Evolutionary conservation across 2,888 invertebrate species (phyloP).

Genomic region (Incurvaria masculella): DNA sequence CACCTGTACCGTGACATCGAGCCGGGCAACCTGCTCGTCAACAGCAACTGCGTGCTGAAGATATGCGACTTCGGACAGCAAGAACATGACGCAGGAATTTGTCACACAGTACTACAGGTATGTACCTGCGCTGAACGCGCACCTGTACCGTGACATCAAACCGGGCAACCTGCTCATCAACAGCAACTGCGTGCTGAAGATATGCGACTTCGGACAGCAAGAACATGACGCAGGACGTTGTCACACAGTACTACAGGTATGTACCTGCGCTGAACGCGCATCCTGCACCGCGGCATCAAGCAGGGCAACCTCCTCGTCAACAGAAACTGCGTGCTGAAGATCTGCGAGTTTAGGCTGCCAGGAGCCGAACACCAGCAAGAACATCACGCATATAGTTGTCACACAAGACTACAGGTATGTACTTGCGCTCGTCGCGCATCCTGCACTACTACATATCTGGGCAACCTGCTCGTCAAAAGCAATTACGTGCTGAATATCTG

Average conservation of each 20-base stretch:
- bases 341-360: conserved; percentile 99
- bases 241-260: conserved; percentile 94
- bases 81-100: conserved; percentile 99
- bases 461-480: conserved; percentile 91
- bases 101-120: conserved; percentile 96
- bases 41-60: conserved; percentile 99
- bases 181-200: conserved; percentile 99
- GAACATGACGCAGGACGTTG: conserved; percentile 99
- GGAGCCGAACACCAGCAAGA: conserved; percentile 88
- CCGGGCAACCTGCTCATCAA: conserved; percentile 98
- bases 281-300: conserved; percentile 97
- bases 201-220: conserved; percentile 98
- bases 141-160: conserved; percentile 98
- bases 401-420: conserved; percentile 90
- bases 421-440: conserved; percentile 72
- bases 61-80: conserved; percentile 98
- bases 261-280: no score
- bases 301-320: conserved; percentile 98
- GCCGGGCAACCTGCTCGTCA: conserved; percentile 96
- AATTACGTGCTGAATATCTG: conserved; percentile 96
- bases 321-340: conserved; percentile 99
- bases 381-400: conserved; percentile 99
- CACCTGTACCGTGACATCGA: conserved; percentile 98
- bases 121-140: conserved; percentile 10
- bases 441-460: conserved; percentile 84